A percentile compares a stretch with the other conserved stretches of the same genome.
phyloP scores from a whole-genome alignment of 2,797 vertebrate genomes.

The Dallia pectoralis region DNA sequence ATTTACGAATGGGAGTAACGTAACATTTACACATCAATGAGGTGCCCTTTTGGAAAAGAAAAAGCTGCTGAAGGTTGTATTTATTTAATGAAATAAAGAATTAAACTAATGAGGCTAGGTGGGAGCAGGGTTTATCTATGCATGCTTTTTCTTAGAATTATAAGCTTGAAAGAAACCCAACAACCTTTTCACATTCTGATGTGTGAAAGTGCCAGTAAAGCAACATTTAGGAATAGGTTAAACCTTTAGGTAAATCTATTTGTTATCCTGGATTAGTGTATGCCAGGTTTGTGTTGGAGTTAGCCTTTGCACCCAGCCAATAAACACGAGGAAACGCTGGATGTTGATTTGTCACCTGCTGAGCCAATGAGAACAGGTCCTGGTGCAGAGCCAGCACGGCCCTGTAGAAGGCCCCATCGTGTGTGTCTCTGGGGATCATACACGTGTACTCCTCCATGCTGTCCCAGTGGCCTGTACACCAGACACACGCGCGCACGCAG shows the following conservation, averaged over 20 bases:
- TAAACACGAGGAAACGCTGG: not conserved
- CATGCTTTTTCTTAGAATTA: slow-evolving; percentile 14
- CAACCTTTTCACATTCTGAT: slow-evolving; percentile 29
- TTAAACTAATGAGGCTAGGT: slow-evolving; percentile 22
- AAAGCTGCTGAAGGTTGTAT: slow-evolving; percentile 33
- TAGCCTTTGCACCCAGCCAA: not conserved
- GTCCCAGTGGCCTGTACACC: slow-evolving; percentile 90
- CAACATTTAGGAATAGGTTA: slow-evolving; percentile 13
- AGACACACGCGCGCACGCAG: slow-evolving; percentile 22
- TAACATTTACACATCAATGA: slow-evolving; percentile 45
- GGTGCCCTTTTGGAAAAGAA: slow-evolving; percentile 24
- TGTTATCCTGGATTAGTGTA: not conserved
- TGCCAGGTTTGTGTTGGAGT: not conserved
- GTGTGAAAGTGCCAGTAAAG: slow-evolving; percentile 37
- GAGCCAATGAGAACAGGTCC: slow-evolving; percentile 96
- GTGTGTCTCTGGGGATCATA: slow-evolving; percentile 97
- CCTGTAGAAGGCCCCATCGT: slow-evolving; percentile 95
- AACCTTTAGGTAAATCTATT: not conserved
- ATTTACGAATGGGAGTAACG: slow-evolving; percentile 35
- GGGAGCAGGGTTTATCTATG: slow-evolving; percentile 45
- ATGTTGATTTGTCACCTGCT: slow-evolving; percentile 81
- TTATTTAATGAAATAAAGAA: slow-evolving; percentile 38
- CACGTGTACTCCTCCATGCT: slow-evolving; percentile 99
- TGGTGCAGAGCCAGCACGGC: slow-evolving; percentile 95
- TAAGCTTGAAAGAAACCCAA: not conserved